These are phyloP conservation scores for Ceyx erithaca DNA, from an alignment of 2,797 vertebrate species.

Conservation along the genomic window DNA sequence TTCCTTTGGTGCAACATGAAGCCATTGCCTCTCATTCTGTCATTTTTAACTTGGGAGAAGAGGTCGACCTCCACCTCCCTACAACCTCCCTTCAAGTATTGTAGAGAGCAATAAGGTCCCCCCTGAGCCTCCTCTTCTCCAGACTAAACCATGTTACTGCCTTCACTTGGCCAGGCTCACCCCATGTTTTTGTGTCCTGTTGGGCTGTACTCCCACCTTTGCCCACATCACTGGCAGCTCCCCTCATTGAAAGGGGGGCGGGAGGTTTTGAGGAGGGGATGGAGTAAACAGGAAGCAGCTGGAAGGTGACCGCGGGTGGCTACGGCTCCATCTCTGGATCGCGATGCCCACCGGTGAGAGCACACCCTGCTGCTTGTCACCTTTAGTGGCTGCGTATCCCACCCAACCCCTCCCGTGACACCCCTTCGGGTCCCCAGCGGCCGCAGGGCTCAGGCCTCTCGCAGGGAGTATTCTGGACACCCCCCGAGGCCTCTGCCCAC, in stretches of 20 bases:
- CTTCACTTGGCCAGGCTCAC: fast-evolving
- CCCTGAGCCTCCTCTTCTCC: too few species aligned
- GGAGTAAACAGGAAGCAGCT: not conserved
- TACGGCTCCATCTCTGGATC: fast-evolving
- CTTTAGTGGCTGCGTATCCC: not conserved
- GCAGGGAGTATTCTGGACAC: not conserved
- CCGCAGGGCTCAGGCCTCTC: fast-evolving
- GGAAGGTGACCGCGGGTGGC: not conserved
- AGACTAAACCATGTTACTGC: not conserved
- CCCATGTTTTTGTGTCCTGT: too few species aligned
- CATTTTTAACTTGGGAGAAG: too few species aligned
- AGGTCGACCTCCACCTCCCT: too few species aligned
- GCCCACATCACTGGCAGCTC: fast-evolving
- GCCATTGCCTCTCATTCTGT: too few species aligned
- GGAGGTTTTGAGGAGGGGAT: not conserved
- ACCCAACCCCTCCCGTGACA: too few species aligned
- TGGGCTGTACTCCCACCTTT: fast-evolving
- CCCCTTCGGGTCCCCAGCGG: too few species aligned
- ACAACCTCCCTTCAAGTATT: too few species aligned
- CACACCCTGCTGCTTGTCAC: fast-evolving
- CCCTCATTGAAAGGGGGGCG: fast-evolving
- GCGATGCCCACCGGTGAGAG: fast-evolving
- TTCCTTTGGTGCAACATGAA: too few species aligned
- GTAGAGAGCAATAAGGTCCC: too few species aligned
- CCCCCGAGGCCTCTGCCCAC: not conserved